Evolutionary conservation across 2,113 vertebrate genomes (phyloP), one percentile per base, ranked within the genome.

Genomic region (Cavia porcellus): DNA sequence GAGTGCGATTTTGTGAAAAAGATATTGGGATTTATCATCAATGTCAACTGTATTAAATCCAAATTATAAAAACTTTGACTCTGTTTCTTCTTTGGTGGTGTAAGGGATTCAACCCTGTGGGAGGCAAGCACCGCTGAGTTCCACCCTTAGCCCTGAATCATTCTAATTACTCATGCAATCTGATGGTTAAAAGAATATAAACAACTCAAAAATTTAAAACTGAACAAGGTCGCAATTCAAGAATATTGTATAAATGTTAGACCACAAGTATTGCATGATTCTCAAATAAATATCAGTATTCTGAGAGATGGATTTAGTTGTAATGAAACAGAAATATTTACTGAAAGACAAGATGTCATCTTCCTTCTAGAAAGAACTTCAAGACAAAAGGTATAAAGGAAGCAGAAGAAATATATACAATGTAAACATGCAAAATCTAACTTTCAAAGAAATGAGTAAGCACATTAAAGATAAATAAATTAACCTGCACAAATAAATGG

Each of bases 401-500:
- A 88, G 72, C 35, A 68, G 10, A 86, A 12, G 38, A 79, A 93
- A 94, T 22, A 52, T 5, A 70, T 6, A 52, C 17, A 92, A 4
- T n/a, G 6, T 81, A 52, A 22, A 28, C 14, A 55, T 70, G 28
- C 3, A 61, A 57, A 86, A 61, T 57, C 15, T n/a, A 84, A 82
- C 55, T 52, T 82, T 42, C 45, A 38, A 59, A 3, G 55, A 62
- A 88, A 57, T 20, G 92, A 62, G 35, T 52, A 47, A 85, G 32
- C 5, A 57, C 12, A 32, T 13, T 88, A 0, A 0, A 35, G 35
- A 93, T 32, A 72, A 62, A 92, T 42, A 75, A 64, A 90, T 42
- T 92, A 97, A 99, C 99, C 99, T 99, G 99, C 94, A 99, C 97
- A 98, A 99, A 99, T 2, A 99, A 89, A 98, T 99, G 99, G 96